Base-by-base conservation (phyloP, 2,797 vertebrate genomes). In the Rhinella marina region DNA sequence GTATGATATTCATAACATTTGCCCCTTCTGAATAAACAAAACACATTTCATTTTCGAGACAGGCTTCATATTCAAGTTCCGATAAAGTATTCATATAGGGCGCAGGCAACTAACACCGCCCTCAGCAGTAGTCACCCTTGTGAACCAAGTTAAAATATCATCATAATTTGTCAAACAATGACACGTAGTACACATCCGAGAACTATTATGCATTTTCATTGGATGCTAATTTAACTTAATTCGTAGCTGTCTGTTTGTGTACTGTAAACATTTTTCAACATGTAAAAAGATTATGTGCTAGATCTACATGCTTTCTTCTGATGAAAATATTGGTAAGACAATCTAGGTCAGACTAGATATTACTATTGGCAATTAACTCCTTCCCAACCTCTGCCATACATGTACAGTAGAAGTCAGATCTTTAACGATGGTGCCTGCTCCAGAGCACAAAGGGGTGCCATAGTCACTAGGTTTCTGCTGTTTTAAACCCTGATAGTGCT, bases 161-260 rank as follows among this genome's bases (percentile, higher is more conserved):
- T 91, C 92, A 94, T 91, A 91, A 91, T 94, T 95, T 94, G 93
- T 92, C 91, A 90, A 82, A 77, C 90, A 88, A 91, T 93, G 92
- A 92, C 88, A 94, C 95, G 94, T 90, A 93, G 92, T 93, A 95
- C 91, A 91, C 90, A 92, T 91, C 92, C 96, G 95, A 97, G 95
- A 93, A 94, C 96, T 96, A 93, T 90, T 95, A 96, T 95, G 94
- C 92, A 94, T 94, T 94, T 96, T 95, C 94, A 93, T 97, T 95
- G 95, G 96, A 96, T 96, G 95, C 95, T 93, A 96, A 94, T 96
- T 96, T 96, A 95, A 97, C 96, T 95, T 97, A 97, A 97, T 93
- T 93, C 87, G 84, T 85, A 89, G 82, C 89, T 92, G 78, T 32
- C 0, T 90, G 48, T 93, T 92, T 81, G 59, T 64, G 80, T 81